Base-by-base conservation (phyloP, 2,113 vertebrate species). In the Dendrocopos noguchii region DNA sequence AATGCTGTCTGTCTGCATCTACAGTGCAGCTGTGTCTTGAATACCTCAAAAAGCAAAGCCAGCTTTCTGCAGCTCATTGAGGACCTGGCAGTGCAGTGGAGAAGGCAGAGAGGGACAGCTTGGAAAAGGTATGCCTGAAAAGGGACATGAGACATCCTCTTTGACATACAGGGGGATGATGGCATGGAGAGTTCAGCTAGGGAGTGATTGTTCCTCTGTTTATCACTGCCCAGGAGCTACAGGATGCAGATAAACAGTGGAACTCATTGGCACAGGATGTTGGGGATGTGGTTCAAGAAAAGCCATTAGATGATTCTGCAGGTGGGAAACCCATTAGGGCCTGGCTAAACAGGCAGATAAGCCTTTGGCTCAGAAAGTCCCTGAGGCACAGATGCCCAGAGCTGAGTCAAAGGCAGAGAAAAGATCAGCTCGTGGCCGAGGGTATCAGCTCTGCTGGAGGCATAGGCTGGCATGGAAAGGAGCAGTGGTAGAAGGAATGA, bases 211-310 rank as follows among this genome's bases (percentile, higher is more conserved):
- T 94, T 93, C 80, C 52, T 80, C 64, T 91, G 64, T 86, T 94
- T 90, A 77, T 91, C 83, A 66, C 19, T 93, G 57, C 42, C 21
- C 80, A 77, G 64, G 85, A 93, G 39, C 67, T 63, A 83, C 85
- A 91, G 87, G 80, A 72, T 87, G 56, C 80, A 80, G 78, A 92
- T 95, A 92, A 95, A 84, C 57, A 80, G 83, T 92, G 73, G 61
- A 90, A 84, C 50, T 22, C 84, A 63, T 22, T 84, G 95, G 68
- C 75, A 92, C 71, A 80, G 95, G 81, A 89, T 70, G 84, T 28
- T 72, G 29, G 52, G 34, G 75, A 91, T 92, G 61, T 84, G 78
- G 67, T 73, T 94, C 67, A 94, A 94, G 89, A 79, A 92, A 91
- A 84, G 31, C 46, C 59, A 66, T 91, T 84, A 82, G 81, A 91